These are phyloP conservation scores for Rhinolophus sinicus DNA, from an alignment of 2,113 vertebrate species.

Conservation along the genomic window DNA sequence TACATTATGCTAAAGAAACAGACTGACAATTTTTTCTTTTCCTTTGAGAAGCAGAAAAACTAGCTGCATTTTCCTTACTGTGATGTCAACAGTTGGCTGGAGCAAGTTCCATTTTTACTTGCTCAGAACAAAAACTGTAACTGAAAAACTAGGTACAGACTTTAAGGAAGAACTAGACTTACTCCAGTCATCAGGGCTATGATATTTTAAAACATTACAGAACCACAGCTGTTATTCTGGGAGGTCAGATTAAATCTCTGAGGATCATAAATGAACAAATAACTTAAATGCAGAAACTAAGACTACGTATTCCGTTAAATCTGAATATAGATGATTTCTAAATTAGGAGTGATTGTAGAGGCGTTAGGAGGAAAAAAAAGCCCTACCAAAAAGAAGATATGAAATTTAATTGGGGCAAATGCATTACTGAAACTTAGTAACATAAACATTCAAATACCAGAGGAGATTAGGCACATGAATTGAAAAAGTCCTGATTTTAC, in stretches of 20 bases:
- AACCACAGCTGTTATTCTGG: conserved; percentile 40
- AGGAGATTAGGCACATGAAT: not conserved
- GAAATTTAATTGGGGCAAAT: conserved; percentile 3
- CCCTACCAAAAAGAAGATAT: not conserved
- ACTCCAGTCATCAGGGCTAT: not conserved
- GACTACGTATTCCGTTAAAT: not conserved
- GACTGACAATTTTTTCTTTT: not conserved
- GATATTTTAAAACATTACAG: conserved; percentile 16
- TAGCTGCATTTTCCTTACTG: conserved; percentile 37
- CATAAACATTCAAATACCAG: not conserved
- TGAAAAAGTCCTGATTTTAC: not conserved
- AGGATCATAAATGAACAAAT: conserved; percentile 33
- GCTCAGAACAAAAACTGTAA: conserved; percentile 29
- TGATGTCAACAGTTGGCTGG: not conserved
- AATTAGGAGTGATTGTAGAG: not conserved
- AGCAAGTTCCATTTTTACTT: conserved; percentile 13
- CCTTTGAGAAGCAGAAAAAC: conserved; percentile 20
- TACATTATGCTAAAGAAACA: conserved; percentile 29
- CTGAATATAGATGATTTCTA: conserved; percentile 13
- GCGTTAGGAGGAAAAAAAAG: not conserved
- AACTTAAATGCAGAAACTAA: conserved; percentile 21
- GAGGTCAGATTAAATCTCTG: conserved; percentile 31
- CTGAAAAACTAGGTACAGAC: conserved; percentile 16
- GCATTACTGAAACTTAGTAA: not conserved
- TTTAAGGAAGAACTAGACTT: conserved; percentile 21